Percentiles rank a stretch among this genome's conserved stretches.
Conservation (phyloP, 2,797 vertebrate genomes). For the Trichosurus vulpecula region DNA sequence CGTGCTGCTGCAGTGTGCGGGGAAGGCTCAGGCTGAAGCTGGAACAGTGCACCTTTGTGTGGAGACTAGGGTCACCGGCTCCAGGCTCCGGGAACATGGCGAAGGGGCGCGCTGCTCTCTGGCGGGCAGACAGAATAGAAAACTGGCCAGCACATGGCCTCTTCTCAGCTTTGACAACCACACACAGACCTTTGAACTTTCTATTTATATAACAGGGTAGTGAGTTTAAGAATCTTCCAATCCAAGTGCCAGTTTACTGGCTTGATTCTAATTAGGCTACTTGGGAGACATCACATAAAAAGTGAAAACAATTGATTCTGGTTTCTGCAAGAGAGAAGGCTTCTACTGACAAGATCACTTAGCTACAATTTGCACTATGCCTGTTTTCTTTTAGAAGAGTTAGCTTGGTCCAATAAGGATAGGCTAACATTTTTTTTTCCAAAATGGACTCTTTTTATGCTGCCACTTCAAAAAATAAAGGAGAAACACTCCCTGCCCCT, state of each 20-base stretch:
- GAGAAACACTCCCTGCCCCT: background rate
- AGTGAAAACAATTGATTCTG: constrained; percentile 66
- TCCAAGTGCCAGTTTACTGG: constrained; percentile 83
- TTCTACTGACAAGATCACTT: constrained; percentile 22
- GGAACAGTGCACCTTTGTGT: constrained; percentile 84
- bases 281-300: constrained; percentile 80
- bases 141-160: constrained; percentile 84
- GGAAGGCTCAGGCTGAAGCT: constrained; percentile 55
- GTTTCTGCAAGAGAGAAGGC: constrained; percentile 54
- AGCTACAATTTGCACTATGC: background rate
- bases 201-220: constrained; percentile 88
- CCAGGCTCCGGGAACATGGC: constrained; percentile 64
- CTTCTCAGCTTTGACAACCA: constrained; percentile 82
- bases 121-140: constrained; percentile 68
- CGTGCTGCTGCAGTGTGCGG: constrained; percentile 50
- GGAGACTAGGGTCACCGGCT: constrained; percentile 67
- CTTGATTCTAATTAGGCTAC: constrained; percentile 84
- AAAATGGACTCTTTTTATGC: background rate
- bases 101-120: constrained; percentile 39
- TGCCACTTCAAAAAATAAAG: background rate
- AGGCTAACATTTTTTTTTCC: constrained; percentile 17
- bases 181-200: constrained; percentile 87
- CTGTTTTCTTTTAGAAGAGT: constrained; percentile 27
- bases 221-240: constrained; percentile 87
- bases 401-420: background rate